phyloP scores from a whole-genome alignment of 1,140 invertebrate species.

The Acromyrmex heyeri region DNA sequence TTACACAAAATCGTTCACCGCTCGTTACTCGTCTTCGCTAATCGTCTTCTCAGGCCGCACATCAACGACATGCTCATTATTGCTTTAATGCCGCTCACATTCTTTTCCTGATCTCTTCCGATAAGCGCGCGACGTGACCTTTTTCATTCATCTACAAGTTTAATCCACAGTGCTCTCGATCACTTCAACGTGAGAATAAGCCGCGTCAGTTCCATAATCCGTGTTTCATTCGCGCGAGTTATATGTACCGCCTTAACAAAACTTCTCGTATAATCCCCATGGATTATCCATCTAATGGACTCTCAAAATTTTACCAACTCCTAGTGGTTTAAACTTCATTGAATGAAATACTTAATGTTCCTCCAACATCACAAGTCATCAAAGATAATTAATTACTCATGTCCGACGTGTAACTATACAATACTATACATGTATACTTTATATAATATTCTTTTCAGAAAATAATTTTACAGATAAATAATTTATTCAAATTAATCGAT shows the following conservation, averaged over 20 bases:
- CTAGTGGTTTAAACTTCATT: constrained; percentile 17
- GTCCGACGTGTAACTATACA: background rate
- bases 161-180: constrained; percentile 7
- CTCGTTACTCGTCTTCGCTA: constrained; percentile 30
- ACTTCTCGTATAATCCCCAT: constrained; percentile 20
- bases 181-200: constrained; percentile 21
- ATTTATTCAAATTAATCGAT: background rate
- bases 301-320: constrained; percentile 7
- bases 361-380: constrained; percentile 5
- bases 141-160: constrained; percentile 13
- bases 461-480: background rate
- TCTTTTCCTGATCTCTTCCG: background rate
- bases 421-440: background rate
- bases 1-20: constrained; percentile 25
- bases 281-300: constrained; percentile 41
- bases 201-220: constrained; percentile 1
- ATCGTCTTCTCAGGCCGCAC: background rate
- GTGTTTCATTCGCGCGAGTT: constrained; percentile 23
- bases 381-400: constrained; percentile 34
- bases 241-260: constrained; percentile 8
- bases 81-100: constrained; percentile 9
- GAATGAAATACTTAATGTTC: background rate
- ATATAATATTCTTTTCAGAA: background rate
- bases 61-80: constrained; percentile 18
- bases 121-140: background rate